Evolutionary conservation across 1,140 invertebrate genomes (phyloP).

Genomic region (Vanessa tameamea): DNA sequence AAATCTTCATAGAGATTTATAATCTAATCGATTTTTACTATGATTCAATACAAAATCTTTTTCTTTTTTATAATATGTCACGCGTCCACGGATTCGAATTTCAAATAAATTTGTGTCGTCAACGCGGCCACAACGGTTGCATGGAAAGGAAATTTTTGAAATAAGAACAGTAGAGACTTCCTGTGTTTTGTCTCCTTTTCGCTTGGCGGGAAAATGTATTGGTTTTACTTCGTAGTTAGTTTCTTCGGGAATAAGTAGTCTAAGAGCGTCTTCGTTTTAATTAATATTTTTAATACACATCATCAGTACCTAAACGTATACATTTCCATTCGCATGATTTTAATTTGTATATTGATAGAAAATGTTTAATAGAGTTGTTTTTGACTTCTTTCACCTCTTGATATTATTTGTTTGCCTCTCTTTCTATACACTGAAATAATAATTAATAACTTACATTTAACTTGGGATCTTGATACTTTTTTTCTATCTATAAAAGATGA

Average conservation of each 20-base stretch:
- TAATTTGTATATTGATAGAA: too few species aligned
- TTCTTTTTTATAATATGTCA: slow-evolving; percentile 2
- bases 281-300: neutral
- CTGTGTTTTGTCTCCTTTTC: slow-evolving; percentile 60
- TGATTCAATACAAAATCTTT: neutral
- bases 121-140: slow-evolving; percentile 5
- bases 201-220: slow-evolving; percentile 46
- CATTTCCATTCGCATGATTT: too few species aligned
- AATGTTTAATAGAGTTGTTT: too few species aligned
- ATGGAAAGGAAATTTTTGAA: slow-evolving; percentile 53
- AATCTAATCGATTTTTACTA: neutral
- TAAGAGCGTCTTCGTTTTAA: slow-evolving; percentile 38
- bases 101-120: slow-evolving; percentile 25
- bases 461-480: too few species aligned
- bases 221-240: slow-evolving; percentile 56
- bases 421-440: too few species aligned
- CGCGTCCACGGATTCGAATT: slow-evolving; percentile 28
- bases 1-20: neutral
- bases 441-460: too few species aligned
- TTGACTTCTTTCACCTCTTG: too few species aligned
- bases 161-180: slow-evolving; percentile 53
- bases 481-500: too few species aligned
- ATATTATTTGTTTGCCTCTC: too few species aligned
- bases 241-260: slow-evolving; percentile 59
- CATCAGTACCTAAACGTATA: too few species aligned